Percentiles rank a stretch among this genome's conserved stretches.
Evolutionary conservation across 2,797 vertebrate genomes (phyloP).

Genomic region (Semaprochilodus insignis): DNA sequence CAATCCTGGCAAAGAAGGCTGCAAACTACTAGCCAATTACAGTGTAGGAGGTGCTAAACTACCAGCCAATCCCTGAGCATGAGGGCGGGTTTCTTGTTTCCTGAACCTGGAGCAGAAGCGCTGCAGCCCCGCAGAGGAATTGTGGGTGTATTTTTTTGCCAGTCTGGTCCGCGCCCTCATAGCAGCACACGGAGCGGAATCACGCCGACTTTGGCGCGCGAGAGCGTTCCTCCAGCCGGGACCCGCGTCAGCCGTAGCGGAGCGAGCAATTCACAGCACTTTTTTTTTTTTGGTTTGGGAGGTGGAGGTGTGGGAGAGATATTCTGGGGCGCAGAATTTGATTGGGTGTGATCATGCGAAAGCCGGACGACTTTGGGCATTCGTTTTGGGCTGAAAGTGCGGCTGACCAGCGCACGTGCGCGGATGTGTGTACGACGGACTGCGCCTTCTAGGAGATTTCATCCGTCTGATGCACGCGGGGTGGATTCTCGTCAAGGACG

Average conservation of each 20-base stretch:
- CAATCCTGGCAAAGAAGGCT: not conserved
- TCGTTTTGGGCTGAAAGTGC: constrained; percentile 16
- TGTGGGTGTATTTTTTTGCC: not conserved
- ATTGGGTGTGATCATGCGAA: constrained; percentile 1
- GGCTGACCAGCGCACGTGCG: constrained; percentile 7
- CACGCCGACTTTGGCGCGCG: not conserved
- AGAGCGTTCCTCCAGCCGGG: not conserved
- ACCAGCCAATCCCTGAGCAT: not conserved
- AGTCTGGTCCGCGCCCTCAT: constrained; percentile 17
- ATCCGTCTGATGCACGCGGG: constrained; percentile 15
- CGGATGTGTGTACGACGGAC: constrained; percentile 33
- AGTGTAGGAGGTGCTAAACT: not conserved
- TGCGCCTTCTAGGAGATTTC: constrained; percentile 26
- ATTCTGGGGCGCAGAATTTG: not conserved
- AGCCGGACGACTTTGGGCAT: not conserved
- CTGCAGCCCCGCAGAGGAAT: constrained; percentile 28
- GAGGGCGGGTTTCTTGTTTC: not conserved
- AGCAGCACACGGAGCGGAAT: constrained; percentile 5
- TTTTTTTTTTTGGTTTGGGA: too few relatives aligned
- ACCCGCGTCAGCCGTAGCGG: not conserved
- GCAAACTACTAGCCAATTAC: not conserved
- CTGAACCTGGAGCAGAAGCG: constrained; percentile 32
- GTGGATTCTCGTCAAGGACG: constrained; percentile 62
- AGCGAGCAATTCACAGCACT: too few relatives aligned
- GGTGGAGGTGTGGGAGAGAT: too few relatives aligned